These are phyloP conservation scores for Galerucella pusilla DNA, from an alignment of 2,888 invertebrate genomes.

Conservation along the genomic window DNA sequence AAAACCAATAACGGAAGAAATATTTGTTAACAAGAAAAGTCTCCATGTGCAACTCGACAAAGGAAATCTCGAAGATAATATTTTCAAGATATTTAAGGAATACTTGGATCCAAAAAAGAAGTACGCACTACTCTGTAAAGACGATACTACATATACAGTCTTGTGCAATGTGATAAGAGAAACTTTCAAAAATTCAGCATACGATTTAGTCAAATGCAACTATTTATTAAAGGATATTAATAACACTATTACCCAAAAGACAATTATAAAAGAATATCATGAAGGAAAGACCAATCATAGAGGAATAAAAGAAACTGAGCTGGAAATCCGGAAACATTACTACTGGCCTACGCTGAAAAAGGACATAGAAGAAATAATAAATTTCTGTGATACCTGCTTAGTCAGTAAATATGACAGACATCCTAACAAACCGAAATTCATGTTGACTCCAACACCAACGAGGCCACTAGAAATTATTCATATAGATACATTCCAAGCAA, in stretches of 20 bases:
- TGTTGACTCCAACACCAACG: constrained; percentile 17
- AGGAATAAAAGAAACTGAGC: constrained; percentile 20
- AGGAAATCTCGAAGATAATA: too few species aligned
- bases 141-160: too few species aligned
- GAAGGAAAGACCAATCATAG: constrained; percentile 25
- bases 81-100: too few species aligned
- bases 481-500: constrained; percentile 22
- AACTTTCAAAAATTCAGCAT: too few species aligned
- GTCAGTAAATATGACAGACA: constrained; percentile 26
- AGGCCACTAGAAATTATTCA: constrained; percentile 29
- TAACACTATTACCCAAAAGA: background rate
- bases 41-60: too few species aligned
- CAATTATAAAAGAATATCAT: constrained; percentile 20
- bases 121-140: too few species aligned
- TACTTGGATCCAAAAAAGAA: too few species aligned
- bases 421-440: constrained; percentile 19
- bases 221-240: too few species aligned
- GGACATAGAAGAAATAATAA: background rate
- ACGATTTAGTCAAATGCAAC: too few species aligned
- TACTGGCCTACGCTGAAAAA: constrained; percentile 19
- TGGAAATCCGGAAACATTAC: constrained; percentile 8
- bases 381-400: constrained; percentile 12
- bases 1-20: too few species aligned
- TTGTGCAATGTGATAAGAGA: too few species aligned
- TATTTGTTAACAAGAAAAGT: too few species aligned